These are phyloP conservation scores for Anolis sagrei DNA, from an alignment of 2,113 vertebrate species.

Conservation along the genomic window DNA sequence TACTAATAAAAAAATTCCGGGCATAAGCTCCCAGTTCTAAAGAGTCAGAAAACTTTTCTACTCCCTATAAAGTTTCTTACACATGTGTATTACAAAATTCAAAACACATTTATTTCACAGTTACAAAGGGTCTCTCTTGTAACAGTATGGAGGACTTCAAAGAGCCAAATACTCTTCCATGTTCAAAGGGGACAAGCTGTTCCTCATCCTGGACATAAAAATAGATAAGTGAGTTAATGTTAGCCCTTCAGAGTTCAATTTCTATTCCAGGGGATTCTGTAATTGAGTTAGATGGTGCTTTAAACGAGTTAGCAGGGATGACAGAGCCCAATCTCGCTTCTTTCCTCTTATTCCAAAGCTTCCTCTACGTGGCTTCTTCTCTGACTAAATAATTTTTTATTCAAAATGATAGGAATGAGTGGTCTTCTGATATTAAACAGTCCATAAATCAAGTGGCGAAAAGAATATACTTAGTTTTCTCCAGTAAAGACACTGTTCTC, in stretches of 20 bases:
- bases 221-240: not conserved
- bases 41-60: not conserved
- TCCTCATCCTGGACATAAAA: not conserved
- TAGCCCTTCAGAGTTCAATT: not conserved
- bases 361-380: not conserved
- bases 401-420: not conserved
- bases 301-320: slow-evolving; percentile 7
- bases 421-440: not conserved
- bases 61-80: not conserved
- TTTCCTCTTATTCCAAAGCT: slow-evolving; percentile 11
- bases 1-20: not conserved
- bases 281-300: slow-evolving; percentile 27
- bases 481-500: too few relatives aligned
- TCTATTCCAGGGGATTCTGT: slow-evolving; percentile 25
- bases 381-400: slow-evolving; percentile 14
- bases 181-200: not conserved
- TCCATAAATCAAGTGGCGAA: not conserved
- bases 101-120: slow-evolving; percentile 26
- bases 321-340: not conserved
- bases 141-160: slow-evolving; percentile 5
- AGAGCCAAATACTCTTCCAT: not conserved
- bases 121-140: not conserved
- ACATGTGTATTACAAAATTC: too few relatives aligned
- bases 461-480: too few relatives aligned
- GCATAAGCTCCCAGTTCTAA: not conserved